Conservation (phyloP, 1,140 invertebrate genomes). For the Anthonomus grandis region DNA sequence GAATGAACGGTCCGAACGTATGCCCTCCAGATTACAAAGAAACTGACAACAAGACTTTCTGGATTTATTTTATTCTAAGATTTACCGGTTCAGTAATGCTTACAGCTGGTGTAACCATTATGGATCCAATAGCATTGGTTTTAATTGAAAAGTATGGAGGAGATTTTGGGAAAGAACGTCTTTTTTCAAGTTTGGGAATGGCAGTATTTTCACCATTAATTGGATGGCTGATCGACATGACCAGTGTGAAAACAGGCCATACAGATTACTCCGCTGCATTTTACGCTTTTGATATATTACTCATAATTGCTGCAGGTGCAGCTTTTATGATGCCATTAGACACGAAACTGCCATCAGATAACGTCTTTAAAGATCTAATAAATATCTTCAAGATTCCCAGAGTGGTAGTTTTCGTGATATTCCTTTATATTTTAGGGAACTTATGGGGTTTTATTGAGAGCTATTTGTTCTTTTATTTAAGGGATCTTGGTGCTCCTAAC, state of each 20-base stretch:
- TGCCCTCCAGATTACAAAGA: constrained; percentile 72
- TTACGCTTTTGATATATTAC: constrained; percentile 68
- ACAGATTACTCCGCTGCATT: constrained; percentile 77
- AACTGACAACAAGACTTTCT: constrained; percentile 70
- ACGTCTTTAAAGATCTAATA: constrained; percentile 64
- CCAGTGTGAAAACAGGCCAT: constrained; percentile 60
- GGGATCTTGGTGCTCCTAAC: constrained; percentile 74
- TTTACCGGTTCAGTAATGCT: constrained; percentile 73
- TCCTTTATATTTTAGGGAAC: constrained; percentile 69
- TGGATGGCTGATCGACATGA: constrained; percentile 71
- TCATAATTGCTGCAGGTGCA: constrained; percentile 65
- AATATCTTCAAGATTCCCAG: constrained; percentile 71
- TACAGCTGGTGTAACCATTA: constrained; percentile 71
- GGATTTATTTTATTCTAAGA: constrained; percentile 72
- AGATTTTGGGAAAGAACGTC: constrained; percentile 73
- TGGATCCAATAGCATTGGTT: constrained; percentile 77
- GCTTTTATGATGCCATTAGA: constrained; percentile 70
- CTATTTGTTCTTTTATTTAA: constrained; percentile 79
- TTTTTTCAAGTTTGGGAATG: constrained; percentile 76
- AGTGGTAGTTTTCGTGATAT: constrained; percentile 71
- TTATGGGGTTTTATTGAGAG: constrained; percentile 84
- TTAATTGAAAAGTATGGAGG: constrained; percentile 77
- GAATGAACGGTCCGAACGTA: constrained; percentile 64
- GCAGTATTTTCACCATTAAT: constrained; percentile 78
- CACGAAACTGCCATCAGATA: constrained; percentile 68